phyloP scores from a whole-genome alignment of 2,113 vertebrate genomes.

The Hydrochoerus hydrochaeris region DNA sequence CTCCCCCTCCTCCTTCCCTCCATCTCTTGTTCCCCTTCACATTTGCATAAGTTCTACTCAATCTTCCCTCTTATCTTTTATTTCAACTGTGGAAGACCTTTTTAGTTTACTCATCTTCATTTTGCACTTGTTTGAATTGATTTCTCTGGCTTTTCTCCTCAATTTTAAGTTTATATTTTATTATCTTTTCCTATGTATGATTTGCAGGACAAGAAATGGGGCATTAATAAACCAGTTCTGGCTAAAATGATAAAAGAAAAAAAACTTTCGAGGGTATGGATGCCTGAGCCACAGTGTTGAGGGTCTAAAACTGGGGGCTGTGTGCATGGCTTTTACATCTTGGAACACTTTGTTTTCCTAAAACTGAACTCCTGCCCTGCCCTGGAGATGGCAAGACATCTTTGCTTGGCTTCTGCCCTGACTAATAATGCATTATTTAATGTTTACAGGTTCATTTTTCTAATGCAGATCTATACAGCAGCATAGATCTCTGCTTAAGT shows the following conservation, averaged over 20 bases:
- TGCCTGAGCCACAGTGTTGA: not conserved
- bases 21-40: not conserved
- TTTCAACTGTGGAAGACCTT: not conserved
- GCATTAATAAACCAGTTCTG: not conserved
- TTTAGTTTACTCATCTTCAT: not conserved
- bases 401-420: not conserved
- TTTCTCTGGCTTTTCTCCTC: not conserved
- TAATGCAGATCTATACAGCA: accelerated
- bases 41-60: not conserved
- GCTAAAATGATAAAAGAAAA: constrained; percentile 25
- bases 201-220: not conserved
- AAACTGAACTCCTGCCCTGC: not conserved
- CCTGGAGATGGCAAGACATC: not conserved
- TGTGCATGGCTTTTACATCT: not conserved
- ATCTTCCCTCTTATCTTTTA: not conserved
- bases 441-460: not conserved
- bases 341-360: constrained; percentile 21
- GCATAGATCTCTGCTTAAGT: not conserved
- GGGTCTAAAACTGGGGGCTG: not conserved
- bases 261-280: not conserved
- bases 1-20: not conserved
- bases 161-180: constrained; percentile 12
- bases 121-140: not conserved
- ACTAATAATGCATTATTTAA: not conserved
- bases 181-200: not conserved